Conservation (phyloP, 1,140 invertebrate genomes). For the Brachionus koreanus region DNA sequence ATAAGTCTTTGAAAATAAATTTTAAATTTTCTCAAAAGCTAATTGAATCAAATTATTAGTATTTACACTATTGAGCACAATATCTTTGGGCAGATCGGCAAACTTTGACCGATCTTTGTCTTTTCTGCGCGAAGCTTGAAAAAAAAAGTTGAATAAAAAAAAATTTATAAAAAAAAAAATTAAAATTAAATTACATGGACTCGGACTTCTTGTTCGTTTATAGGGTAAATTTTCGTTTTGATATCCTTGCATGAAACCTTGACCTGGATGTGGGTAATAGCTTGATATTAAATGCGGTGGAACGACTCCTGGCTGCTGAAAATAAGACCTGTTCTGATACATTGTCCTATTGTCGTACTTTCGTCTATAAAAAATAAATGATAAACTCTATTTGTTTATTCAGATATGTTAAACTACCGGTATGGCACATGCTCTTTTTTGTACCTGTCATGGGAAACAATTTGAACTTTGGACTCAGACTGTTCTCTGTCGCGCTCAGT, state of each 20-base stretch:
- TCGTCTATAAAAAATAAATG: not conserved
- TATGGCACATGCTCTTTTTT: not conserved
- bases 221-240: constrained; percentile 2
- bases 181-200: not conserved
- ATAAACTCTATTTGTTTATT: not conserved
- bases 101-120: not conserved
- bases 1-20: constrained; percentile 2
- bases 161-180: not conserved
- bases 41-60: not conserved
- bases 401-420: not conserved
- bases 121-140: not conserved
- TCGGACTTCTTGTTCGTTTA: constrained; percentile 4
- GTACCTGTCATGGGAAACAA: not conserved
- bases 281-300: not conserved
- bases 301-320: not conserved
- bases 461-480: not conserved
- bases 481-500: not conserved
- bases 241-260: not conserved
- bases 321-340: not conserved
- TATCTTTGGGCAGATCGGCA: not conserved
- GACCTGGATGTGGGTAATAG: not conserved
- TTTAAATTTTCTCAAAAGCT: not conserved
- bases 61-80: constrained; percentile 26
- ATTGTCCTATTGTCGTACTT: not conserved
- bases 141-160: not conserved